Evolutionary conservation across 2,797 vertebrate species (phyloP).

Genomic region (Taeniopygia guttata): DNA sequence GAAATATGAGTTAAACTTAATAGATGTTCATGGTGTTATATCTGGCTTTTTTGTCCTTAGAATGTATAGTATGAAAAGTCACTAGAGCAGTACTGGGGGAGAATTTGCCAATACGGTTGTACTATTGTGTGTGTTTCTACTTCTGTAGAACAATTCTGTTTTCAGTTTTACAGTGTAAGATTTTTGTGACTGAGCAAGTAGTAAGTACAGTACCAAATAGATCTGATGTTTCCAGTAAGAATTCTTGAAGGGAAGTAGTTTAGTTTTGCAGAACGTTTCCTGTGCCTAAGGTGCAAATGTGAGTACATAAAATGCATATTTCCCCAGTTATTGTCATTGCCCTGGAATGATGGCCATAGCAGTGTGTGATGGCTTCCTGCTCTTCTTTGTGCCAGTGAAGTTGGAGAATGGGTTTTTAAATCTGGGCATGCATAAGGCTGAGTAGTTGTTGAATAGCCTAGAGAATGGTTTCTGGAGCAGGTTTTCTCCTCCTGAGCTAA

Average conservation of each 20-base stretch:
- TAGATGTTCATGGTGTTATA: accelerated
- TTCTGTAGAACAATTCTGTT: background rate
- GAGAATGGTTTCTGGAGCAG: background rate
- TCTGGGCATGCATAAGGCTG: accelerated
- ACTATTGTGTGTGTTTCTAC: background rate
- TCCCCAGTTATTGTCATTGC: background rate
- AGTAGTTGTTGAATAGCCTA: background rate
- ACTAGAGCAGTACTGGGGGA: accelerated
- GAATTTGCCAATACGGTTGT: background rate
- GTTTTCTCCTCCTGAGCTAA: background rate
- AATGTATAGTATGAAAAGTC: background rate
- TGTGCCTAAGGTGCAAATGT: background rate
- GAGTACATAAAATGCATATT: accelerated
- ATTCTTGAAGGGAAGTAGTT: background rate
- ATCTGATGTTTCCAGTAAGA: background rate
- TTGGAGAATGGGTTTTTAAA: background rate
- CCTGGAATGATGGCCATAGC: background rate
- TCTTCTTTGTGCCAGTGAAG: background rate
- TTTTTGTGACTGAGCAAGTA: background rate
- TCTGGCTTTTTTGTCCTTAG: background rate
- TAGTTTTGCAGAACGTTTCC: background rate
- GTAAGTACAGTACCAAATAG: background rate
- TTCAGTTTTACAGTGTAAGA: background rate
- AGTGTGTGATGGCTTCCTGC: background rate
- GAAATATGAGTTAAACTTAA: background rate